Conservation (phyloP, 2,888 invertebrate species). For the Acrocyrtus sp. region DNA sequence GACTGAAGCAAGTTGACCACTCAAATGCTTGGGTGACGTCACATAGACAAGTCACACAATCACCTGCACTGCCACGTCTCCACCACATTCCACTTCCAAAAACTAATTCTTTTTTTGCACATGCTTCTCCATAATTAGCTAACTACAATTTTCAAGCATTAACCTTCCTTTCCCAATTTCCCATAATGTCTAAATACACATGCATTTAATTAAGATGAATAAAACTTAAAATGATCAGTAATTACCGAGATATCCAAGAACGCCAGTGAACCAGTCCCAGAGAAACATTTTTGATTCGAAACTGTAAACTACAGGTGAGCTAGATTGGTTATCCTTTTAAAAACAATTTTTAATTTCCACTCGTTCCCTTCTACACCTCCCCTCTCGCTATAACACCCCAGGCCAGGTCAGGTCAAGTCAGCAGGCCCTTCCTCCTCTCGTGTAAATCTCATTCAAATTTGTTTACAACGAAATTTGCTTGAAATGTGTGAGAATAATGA, state of each 20-base stretch:
- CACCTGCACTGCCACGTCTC: slow-evolving; percentile 10
- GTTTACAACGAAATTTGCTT: no score
- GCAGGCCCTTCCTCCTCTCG: slow-evolving; percentile 19
- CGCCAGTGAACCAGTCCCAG: slow-evolving; percentile 96
- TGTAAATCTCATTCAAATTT: slow-evolving; percentile 35
- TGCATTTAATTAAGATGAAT: no score
- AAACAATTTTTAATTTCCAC: no score
- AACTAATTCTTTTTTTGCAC: not conserved
- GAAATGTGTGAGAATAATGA: no score
- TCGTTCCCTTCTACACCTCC: no score
- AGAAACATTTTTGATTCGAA: slow-evolving; percentile 78
- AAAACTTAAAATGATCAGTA: no score
- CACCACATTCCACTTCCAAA: not conserved
- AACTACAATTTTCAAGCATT: not conserved
- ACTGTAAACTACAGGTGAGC: slow-evolving; percentile 9
- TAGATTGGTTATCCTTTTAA: no score
- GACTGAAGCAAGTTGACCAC: no score
- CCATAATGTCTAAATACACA: no score
- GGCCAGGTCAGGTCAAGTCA: slow-evolving; percentile 32
- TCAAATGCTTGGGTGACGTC: not conserved
- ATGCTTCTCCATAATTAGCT: not conserved
- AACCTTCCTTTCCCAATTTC: not conserved
- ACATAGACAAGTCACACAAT: slow-evolving; percentile 14
- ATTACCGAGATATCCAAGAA: slow-evolving; percentile 91
- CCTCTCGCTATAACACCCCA: not conserved